Base-by-base conservation (phyloP, 2,113 vertebrate genomes). In the Peromyscus maniculatus region DNA sequence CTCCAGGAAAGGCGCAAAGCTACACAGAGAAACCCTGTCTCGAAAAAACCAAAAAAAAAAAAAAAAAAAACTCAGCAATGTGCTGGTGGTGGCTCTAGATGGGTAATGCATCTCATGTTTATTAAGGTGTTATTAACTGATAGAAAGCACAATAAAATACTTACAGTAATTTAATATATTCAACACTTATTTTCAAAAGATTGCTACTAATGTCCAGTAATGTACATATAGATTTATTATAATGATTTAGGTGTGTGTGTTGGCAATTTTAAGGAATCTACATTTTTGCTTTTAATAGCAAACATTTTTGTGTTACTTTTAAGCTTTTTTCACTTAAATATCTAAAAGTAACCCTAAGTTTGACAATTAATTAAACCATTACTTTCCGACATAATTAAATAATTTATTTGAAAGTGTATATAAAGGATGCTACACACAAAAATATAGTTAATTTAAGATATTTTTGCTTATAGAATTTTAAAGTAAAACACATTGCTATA, bases 351-450 rank as follows among this genome's bases (percentile, higher is more conserved):
- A 33, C 39, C 8, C 9, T 67, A 86, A 22, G 21, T 64, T 82
- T 67, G 21, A n/a, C 33, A 72, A 49, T 94, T 3, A 80, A 26
- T 39, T 77, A 39, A 77, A 15, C 0, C 21, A 36, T 17, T 69
- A 74, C 64, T 49, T 67, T 59, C 28, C 49, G 33, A 89, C 89
- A 66, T 72, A 66, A 1, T 59, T 24, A 72, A 67, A 88, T 57
- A 8, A 91, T 74, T 82, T 95, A 87, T 78, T 72, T 97, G 66
- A 91, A 90, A 28, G 8, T 83, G 3, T 33, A 79, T 19, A 78
- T 6, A 52, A 5, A 55, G 6, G 46, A 3, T 49, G 8, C 16
- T 52, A 43, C 9, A 87, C 7, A 86, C 52, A 52, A 52, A 52
- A 52, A 78, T 89, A 82, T 16, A 91, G 52, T 17, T 31, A 52